Evolutionary conservation across 1,140 invertebrate genomes (phyloP), one percentile per base, ranked within the genome.

Genomic region (Drosophila pandora): DNA sequence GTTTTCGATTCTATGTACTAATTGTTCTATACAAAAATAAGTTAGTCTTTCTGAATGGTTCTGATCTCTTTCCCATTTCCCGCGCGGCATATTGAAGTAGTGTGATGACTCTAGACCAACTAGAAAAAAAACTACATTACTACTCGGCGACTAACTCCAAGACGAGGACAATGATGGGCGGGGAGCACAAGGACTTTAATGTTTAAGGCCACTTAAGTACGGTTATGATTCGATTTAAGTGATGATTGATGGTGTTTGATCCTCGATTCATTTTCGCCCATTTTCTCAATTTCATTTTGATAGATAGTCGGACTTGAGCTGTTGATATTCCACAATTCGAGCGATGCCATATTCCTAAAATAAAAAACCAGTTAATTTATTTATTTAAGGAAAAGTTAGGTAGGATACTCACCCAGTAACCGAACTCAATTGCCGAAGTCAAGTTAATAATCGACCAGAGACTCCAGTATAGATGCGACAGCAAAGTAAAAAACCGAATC

Each of bases 391-490:
- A 39, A 2, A n/a, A 13, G 10, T 17, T 3, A 41, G 39, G 12
- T n/a, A 13, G 39, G 25, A n/a, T 6, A 92, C 94, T 94, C 93
- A 98, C 98, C 96, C 96, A 96, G 91, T 99, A 99, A 41, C 97
- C 97, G 91, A 99, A 99, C 34, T 97, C 95, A 90, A 99, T 99
- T 80, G 96, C 94, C 10, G 96, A 95, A 67, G 95, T 94, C 0
- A 96, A 96, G 92, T 98, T 98, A 3, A 98, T 95, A 23, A 98
- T 94, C 21, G 95, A 94, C 98, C 98, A 99, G 0, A 99, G 93
- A 2, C 94, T 94, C 98, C 98, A 99, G 76, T 99, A 95, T 21
- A 99, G 95, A 91, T 99, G 97, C n/a, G 96, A 97, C 13, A 95
- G 96, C 37, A 98, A 92, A 0, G 95, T 95, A 81, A 97, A 98